phyloP scores from a whole-genome alignment of 2,888 invertebrate genomes.

The Andrena minutula region DNA sequence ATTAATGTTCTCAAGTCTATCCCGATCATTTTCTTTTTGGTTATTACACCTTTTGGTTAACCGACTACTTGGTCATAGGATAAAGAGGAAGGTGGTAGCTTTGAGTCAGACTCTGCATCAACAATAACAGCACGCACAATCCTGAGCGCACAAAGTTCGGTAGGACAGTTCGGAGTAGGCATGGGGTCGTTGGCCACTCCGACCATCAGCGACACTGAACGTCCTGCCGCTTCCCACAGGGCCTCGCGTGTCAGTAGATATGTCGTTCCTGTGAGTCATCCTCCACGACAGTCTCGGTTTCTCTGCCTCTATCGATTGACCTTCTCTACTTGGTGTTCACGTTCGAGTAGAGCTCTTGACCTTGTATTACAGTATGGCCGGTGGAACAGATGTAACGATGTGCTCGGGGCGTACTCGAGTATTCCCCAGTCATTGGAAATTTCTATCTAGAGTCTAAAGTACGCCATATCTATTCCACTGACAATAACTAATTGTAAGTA shows the following conservation, averaged over 20 bases:
- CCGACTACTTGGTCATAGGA: slow-evolving; percentile 80
- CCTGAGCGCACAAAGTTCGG: slow-evolving; percentile 86
- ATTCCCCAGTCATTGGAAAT: too few relatives aligned
- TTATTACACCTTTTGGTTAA: slow-evolving; percentile 47
- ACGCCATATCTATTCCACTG: too few relatives aligned
- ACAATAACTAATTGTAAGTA: too few relatives aligned
- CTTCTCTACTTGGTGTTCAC: slow-evolving; percentile 22
- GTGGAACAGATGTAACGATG: too few relatives aligned
- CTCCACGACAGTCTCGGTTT: slow-evolving; percentile 50
- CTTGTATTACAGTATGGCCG: too few relatives aligned
- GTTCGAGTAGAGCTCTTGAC: neutral
- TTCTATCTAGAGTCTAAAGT: too few relatives aligned
- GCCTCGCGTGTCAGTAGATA: slow-evolving; percentile 85
- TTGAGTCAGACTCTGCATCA: slow-evolving; percentile 92
- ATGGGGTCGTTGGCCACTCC: slow-evolving; percentile 84
- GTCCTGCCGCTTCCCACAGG: slow-evolving; percentile 86
- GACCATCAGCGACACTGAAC: slow-evolving; percentile 87
- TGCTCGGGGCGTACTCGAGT: too few relatives aligned
- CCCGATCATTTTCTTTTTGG: neutral
- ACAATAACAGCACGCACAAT: slow-evolving; percentile 90
- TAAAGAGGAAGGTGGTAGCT: slow-evolving; percentile 87
- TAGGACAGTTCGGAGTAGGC: slow-evolving; percentile 79
- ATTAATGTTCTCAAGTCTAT: neutral
- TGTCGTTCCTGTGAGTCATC: slow-evolving; percentile 85
- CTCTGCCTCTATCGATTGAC: slow-evolving; percentile 43